phyloP scores from a whole-genome alignment of 2,113 vertebrate genomes.

The Hydrochoerus hydrochaeris region DNA sequence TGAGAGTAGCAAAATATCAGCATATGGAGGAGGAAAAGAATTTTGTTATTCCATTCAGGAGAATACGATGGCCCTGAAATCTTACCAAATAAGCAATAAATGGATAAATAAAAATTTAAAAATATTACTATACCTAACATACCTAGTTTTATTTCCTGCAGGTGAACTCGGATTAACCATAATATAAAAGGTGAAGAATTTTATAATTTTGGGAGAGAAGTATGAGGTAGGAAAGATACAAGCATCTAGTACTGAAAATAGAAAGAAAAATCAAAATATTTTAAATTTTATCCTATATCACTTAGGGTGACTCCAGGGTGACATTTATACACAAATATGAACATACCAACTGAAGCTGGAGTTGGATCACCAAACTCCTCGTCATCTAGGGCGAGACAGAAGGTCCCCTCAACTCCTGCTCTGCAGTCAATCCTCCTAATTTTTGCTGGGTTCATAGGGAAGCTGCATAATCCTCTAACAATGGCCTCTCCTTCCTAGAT shows the following conservation, averaged over 20 bases:
- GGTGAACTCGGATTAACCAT: neutral
- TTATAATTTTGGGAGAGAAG: neutral
- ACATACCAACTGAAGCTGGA: neutral
- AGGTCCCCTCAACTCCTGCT: neutral
- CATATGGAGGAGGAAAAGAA: neutral
- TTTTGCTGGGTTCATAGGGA: neutral
- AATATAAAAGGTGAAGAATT: neutral
- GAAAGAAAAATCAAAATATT: neutral
- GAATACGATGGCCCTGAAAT: neutral
- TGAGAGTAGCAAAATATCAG: neutral
- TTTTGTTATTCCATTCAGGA: neutral
- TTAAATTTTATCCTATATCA: neutral
- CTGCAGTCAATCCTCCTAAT: neutral
- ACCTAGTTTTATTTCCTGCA: neutral
- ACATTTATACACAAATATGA: neutral
- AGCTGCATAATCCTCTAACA: neutral
- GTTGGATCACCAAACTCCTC: neutral
- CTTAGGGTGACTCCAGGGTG: neutral
- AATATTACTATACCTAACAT: neutral
- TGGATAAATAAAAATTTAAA: neutral
- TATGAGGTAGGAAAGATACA: neutral
- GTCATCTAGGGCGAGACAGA: neutral
- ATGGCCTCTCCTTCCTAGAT: neutral
- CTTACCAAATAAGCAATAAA: conserved; percentile 9
- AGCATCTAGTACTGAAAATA: neutral